A percentile compares a stretch with the other conserved stretches of the same genome.
These are phyloP conservation scores for Phaonia tiefii DNA, from an alignment of 2,888 invertebrate genomes.

Conservation along the genomic window DNA sequence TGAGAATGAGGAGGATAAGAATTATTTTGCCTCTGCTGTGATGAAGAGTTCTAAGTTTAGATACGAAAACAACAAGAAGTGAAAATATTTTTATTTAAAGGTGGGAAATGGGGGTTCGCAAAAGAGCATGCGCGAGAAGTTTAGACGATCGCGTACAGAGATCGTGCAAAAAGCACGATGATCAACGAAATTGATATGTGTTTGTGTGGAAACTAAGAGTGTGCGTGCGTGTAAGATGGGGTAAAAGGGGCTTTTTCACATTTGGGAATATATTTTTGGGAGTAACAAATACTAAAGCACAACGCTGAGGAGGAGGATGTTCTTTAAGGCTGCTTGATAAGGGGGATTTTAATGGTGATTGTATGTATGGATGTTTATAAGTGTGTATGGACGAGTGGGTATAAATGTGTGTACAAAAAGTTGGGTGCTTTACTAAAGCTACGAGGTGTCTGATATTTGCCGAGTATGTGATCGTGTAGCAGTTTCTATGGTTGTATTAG, in stretches of 20 bases:
- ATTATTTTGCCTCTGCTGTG: background rate
- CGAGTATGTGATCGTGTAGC: slow-evolving; percentile 5
- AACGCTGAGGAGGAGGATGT: slow-evolving; percentile 8
- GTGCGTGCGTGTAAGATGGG: background rate
- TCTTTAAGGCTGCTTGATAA: background rate
- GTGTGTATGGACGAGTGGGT: slow-evolving; percentile 9
- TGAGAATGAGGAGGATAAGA: background rate
- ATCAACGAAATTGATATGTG: background rate
- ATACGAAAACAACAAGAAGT: slow-evolving; percentile 17
- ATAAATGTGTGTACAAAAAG: slow-evolving; percentile 57
- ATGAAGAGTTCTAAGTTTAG: slow-evolving; percentile 36
- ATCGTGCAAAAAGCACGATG: slow-evolving; percentile 15
- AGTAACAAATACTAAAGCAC: slow-evolving; percentile 40
- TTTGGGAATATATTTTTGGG: slow-evolving; percentile 65
- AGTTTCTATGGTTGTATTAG: slow-evolving; percentile 17
- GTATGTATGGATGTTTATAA: background rate
- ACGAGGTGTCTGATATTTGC: slow-evolving; percentile 22
- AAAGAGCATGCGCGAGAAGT: slow-evolving; percentile 61
- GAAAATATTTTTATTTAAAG: slow-evolving; percentile 46
- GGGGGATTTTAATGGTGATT: background rate
- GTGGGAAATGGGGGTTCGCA: slow-evolving; percentile 42
- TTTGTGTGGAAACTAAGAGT: slow-evolving; percentile 47
- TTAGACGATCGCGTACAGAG: slow-evolving; percentile 53
- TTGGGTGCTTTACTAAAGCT: background rate
- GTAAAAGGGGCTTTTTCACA: slow-evolving; percentile 43